Conservation (phyloP, 2,888 invertebrate genomes). For the Dendrolimus pini region DNA sequence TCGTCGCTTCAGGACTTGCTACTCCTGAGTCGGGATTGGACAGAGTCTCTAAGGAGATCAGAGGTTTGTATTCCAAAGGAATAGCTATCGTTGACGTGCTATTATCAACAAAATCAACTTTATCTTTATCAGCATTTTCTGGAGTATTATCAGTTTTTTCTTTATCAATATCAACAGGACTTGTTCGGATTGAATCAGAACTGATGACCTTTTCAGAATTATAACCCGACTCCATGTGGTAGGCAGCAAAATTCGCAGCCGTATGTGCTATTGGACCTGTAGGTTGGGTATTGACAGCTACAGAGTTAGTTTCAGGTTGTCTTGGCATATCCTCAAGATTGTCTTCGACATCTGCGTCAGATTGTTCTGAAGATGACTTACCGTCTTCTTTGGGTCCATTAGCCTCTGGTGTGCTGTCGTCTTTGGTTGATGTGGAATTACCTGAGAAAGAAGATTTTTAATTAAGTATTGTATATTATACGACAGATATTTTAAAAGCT, state of each 20-base stretch:
- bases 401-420: slow-evolving; percentile 36
- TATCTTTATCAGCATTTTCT: slow-evolving; percentile 74
- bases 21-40: slow-evolving; percentile 73
- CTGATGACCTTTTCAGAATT: slow-evolving; percentile 74
- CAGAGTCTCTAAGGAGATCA: slow-evolving; percentile 53
- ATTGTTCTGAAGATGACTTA: slow-evolving; percentile 81
- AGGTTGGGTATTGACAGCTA: slow-evolving; percentile 41
- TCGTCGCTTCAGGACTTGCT: slow-evolving; percentile 75
- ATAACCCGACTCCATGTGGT: slow-evolving; percentile 81
- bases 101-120: slow-evolving; percentile 54
- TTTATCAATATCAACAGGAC: slow-evolving; percentile 62
- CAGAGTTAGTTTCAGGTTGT: slow-evolving; percentile 36
- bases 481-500: too few species aligned
- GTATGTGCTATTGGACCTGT: slow-evolving; percentile 54
- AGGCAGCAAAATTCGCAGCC: slow-evolving; percentile 65
- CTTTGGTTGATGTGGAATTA: slow-evolving; percentile 45
- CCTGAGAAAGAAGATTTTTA: slow-evolving; percentile 33
- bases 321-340: slow-evolving; percentile 79
- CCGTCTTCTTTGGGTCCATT: slow-evolving; percentile 61
- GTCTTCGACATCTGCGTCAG: slow-evolving; percentile 89
- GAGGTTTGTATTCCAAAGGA: slow-evolving; percentile 58
- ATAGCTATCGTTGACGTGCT: slow-evolving; percentile 41
- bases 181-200: slow-evolving; percentile 64
- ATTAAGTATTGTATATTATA: slow-evolving; percentile 1
- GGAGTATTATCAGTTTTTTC: slow-evolving; percentile 77